These are phyloP conservation scores for Drosophila pandora DNA, from an alignment of 1,140 invertebrate genomes.

Conservation along the genomic window DNA sequence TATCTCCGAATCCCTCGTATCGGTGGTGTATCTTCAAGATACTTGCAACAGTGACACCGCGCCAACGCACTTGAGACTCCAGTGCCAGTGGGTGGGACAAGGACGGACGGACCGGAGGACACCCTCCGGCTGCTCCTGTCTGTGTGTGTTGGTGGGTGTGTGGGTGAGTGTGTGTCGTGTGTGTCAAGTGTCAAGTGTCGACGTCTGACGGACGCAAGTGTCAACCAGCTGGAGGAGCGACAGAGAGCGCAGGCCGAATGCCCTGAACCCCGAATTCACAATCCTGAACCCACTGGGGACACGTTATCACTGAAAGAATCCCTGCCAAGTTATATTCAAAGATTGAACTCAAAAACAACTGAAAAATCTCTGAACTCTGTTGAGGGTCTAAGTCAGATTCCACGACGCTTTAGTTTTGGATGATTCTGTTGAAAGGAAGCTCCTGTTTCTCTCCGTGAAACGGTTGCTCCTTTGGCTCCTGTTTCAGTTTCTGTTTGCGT, in stretches of 20 bases:
- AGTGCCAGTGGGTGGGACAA: slow-evolving; percentile 19
- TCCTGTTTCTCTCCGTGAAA: slow-evolving; percentile 2
- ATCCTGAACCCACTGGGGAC: neutral
- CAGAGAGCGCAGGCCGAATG: slow-evolving; percentile 21
- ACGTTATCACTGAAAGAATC: neutral
- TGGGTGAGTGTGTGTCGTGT: slow-evolving; percentile 31
- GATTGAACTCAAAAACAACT: neutral
- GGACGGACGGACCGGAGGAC: slow-evolving; percentile 27
- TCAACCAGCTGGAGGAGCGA: slow-evolving; percentile 59
- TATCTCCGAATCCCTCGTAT: slow-evolving; percentile 10
- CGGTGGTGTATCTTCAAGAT: slow-evolving; percentile 30
- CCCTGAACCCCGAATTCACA: neutral
- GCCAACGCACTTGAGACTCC: slow-evolving; percentile 55
- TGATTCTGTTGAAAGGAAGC: too few relatives aligned
- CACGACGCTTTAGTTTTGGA: too few relatives aligned
- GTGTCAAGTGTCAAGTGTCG: slow-evolving; percentile 75
- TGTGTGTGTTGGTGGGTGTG: neutral
- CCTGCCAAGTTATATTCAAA: too few relatives aligned
- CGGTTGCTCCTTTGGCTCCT: slow-evolving; percentile 19
- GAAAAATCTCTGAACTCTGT: neutral
- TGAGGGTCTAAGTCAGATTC: too few relatives aligned
- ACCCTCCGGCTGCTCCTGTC: neutral
- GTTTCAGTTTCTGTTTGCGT: slow-evolving; percentile 16
- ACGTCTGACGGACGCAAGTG: slow-evolving; percentile 70
- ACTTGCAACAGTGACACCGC: slow-evolving; percentile 16